Base-by-base conservation (phyloP, 2,888 invertebrate genomes). In the Auanema freiburgensis region DNA sequence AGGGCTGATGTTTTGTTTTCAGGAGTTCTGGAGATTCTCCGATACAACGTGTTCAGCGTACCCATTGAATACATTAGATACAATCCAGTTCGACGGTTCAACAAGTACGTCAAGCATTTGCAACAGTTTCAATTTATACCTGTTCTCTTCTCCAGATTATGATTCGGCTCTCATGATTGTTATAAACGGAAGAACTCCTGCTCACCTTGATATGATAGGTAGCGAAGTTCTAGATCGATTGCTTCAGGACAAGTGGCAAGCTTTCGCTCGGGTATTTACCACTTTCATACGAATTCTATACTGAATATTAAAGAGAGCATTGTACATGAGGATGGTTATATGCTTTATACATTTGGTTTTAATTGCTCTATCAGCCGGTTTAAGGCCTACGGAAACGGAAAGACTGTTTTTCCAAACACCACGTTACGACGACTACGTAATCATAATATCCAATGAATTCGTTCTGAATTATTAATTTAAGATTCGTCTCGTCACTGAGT, bases 161-260 rank as follows among this genome's bases (percentile, higher is more conserved):
- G 95, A 95, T 85, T 97, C 97, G 0, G 97, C 97, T 0, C 87
- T 98, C 59, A 95, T 96, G 85, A 95, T 96, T 72, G 96, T 98
- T 80, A 88, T 97, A 68, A 95, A 96, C 84, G 97, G 97, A 59
- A 93, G 92, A 11, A 95, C 95, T 83, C 92, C 94, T 82, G 96
- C 93, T 81, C 98, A 98, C 88, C 88, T 98, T 83, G 94, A 97
- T 84, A 98, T 98, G 96, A 87, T 98, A 80, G 95, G 95, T 83
- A 95, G 96, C 54, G 97, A 97, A 41, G 97, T 98, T 62, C 96
- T 98, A 83, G 93, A 96, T 84, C 89, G 94, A 79, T 87, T 98
- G 57, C 88, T 98, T 23, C 95, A 95, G 85, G 97, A 98, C 85
- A 98, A 98, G 85, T 98, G 98, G 98, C 96, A 96, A 86, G 94